Evolutionary conservation across 2,888 invertebrate species (phyloP).

Genomic region (Colletes collaris): DNA sequence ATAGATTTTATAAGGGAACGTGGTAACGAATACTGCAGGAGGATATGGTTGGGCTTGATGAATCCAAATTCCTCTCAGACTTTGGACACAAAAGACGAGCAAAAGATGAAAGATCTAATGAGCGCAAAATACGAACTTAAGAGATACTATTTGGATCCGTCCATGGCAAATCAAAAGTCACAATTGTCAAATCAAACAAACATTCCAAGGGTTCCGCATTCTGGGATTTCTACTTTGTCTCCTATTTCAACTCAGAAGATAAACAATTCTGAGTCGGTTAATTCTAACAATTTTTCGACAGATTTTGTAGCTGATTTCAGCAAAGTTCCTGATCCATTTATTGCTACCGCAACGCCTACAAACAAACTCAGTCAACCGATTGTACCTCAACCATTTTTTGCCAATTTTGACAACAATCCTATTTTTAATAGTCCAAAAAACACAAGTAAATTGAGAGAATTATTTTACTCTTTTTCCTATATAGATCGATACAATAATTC

Average conservation of each 20-base stretch:
- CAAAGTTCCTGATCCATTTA: slow-evolving; percentile 78
- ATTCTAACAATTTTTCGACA: slow-evolving; percentile 74
- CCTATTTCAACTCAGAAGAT: slow-evolving; percentile 63
- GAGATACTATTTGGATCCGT: slow-evolving; percentile 85
- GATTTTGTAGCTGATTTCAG: slow-evolving; percentile 82
- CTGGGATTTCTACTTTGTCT: slow-evolving; percentile 68
- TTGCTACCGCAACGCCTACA: slow-evolving; percentile 73
- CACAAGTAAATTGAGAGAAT: slow-evolving; percentile 53
- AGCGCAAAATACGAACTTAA: slow-evolving; percentile 97
- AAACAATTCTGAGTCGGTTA: slow-evolving; percentile 67
- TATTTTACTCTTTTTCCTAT: not conserved
- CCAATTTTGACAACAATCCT: slow-evolving; percentile 90
- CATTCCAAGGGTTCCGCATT: slow-evolving; percentile 77
- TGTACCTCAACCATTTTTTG: slow-evolving; percentile 85
- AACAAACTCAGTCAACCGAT: slow-evolving; percentile 71
- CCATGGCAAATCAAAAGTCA: slow-evolving; percentile 71
- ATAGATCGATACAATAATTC: not conserved
- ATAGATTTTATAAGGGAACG: slow-evolving; percentile 94
- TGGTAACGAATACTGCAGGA: slow-evolving; percentile 97
- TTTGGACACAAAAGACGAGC: slow-evolving; percentile 91
- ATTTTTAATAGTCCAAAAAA: slow-evolving; percentile 84
- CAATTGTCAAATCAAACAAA: slow-evolving; percentile 65
- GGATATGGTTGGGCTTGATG: slow-evolving; percentile 96
- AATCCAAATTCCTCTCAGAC: slow-evolving; percentile 85
- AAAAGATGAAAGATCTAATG: slow-evolving; percentile 96